Conservation (phyloP, 2,113 vertebrate species). For the Rhinolophus sinicus region DNA sequence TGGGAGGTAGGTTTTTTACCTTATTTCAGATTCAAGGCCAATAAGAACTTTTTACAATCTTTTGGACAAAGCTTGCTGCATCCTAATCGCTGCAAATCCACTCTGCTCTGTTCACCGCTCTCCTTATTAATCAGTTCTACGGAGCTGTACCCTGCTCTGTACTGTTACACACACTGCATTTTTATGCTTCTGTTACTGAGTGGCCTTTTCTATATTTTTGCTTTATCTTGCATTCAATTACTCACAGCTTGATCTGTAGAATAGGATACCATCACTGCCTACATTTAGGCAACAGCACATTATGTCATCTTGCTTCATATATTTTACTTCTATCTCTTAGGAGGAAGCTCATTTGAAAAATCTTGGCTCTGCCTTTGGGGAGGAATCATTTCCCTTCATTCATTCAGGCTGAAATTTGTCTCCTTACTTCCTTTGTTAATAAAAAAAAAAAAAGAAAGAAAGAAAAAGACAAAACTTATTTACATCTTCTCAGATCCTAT, state of each 20-base stretch:
- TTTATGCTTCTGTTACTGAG: constrained; percentile 82
- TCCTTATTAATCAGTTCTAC: constrained; percentile 85
- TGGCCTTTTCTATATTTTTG: constrained; percentile 82
- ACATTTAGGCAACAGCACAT: constrained; percentile 75
- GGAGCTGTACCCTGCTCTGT: constrained; percentile 75
- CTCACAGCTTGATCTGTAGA: constrained; percentile 74
- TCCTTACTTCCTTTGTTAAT: constrained; percentile 80
- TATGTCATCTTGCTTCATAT: constrained; percentile 78
- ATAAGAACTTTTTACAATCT: constrained; percentile 82
- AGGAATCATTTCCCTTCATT: constrained; percentile 76
- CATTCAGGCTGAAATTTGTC: constrained; percentile 76
- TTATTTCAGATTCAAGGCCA: constrained; percentile 84
- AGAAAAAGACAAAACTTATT: constrained; percentile 48
- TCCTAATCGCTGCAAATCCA: constrained; percentile 87
- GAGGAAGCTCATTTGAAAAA: constrained; percentile 82
- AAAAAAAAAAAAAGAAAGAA: constrained; percentile 41
- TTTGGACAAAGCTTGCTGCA: constrained; percentile 83
- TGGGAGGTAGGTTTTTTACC: constrained; percentile 73
- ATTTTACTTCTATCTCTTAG: constrained; percentile 80
- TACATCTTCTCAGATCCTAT: constrained; percentile 72
- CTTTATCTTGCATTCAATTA: constrained; percentile 83
- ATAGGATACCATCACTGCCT: constrained; percentile 58
- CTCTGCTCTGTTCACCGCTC: constrained; percentile 79
- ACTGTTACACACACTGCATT: constrained; percentile 78
- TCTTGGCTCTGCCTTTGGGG: constrained; percentile 77